Base-by-base conservation (phyloP, 23 tunicate genomes). In the Halocynthia roretzi region DNA sequence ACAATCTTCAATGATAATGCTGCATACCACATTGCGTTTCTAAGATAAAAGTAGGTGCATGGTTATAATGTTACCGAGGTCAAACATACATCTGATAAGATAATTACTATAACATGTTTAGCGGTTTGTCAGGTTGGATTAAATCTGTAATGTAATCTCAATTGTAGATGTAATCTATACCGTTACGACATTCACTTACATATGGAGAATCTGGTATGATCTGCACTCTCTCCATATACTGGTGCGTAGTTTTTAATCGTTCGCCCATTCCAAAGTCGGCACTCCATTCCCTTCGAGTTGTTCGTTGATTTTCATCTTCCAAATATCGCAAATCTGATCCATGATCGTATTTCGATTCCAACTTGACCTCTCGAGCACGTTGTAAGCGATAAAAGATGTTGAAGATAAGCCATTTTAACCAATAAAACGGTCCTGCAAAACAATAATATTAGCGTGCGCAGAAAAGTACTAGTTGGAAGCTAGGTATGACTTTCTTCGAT, bases 281-380 rank as follows among this genome's bases (percentile, higher is more conserved):
- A 17, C 19, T n/a, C 21, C 15, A 8, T 8, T 62, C 20, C 9
- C 48, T 9, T 10, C 31, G 22, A 17, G 49, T 71, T 9, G 51
- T 20, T 7, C 0, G 23, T 53, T 53, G 10, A 22, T 22, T 54
- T 10, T 74, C 64, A 6, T 52, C 78, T 74, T 74, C 78, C 64
- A 74, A 18, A 53, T 54, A 74, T 54, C 78, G 56, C 64, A 74
- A 48, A 18, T 74, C 78, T 8, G 78, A 74, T 12, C 78, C 78
- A 54, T 74, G 60, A 54, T 74, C 78, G 22, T 74, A 74, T 8
- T 2, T 19, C 10, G 55, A 8, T 8, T 56, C 6, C n/a, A 17
- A 8, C 56, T 52, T 54, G 22, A 8, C 8, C 8, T 17, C 56
- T 50, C 22, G 19, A 20, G 31, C 56, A 8, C 31, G 55, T 74